Conservation (phyloP, 1,140 invertebrate species). For the Reticulitermes speratus region DNA sequence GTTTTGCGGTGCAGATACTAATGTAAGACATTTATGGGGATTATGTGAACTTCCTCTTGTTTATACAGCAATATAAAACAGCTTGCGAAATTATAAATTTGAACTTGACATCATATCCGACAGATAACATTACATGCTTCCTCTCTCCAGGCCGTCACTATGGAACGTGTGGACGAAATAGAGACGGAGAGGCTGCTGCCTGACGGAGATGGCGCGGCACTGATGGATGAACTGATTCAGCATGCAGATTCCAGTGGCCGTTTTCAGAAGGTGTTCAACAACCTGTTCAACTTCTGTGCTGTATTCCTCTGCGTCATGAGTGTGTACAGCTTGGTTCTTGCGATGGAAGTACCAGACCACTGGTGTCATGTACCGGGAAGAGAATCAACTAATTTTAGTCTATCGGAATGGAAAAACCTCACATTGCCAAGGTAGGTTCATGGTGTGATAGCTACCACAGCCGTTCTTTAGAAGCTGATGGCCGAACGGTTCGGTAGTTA, state of each 20-base stretch:
- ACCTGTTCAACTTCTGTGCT: constrained; percentile 48
- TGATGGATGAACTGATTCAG: constrained; percentile 49
- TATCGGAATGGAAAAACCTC: constrained; percentile 50
- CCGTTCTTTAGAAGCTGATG: too few relatives aligned
- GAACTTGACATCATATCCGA: too few relatives aligned
- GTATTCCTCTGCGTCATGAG: constrained; percentile 46
- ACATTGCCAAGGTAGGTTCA: constrained; percentile 49
- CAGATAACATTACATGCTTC: too few relatives aligned
- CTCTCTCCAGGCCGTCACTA: too few relatives aligned
- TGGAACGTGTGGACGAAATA: not conserved
- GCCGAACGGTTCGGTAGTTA: too few relatives aligned
- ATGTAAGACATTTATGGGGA: too few relatives aligned
- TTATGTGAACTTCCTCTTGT: too few relatives aligned
- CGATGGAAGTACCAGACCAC: constrained; percentile 53
- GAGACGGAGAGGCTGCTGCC: not conserved
- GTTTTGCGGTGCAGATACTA: too few relatives aligned
- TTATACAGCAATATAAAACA: too few relatives aligned
- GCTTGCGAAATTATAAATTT: too few relatives aligned
- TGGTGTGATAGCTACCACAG: too few relatives aligned
- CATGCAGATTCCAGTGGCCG: constrained; percentile 42
- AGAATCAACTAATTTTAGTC: constrained; percentile 48
- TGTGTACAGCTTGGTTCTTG: constrained; percentile 53
- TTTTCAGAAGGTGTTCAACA: constrained; percentile 52
- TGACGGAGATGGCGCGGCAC: not conserved
- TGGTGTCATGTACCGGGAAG: constrained; percentile 56